Base-by-base conservation (phyloP, 53 echinoderm and acorn worm genomes). In the Paracentrotus lividus region DNA sequence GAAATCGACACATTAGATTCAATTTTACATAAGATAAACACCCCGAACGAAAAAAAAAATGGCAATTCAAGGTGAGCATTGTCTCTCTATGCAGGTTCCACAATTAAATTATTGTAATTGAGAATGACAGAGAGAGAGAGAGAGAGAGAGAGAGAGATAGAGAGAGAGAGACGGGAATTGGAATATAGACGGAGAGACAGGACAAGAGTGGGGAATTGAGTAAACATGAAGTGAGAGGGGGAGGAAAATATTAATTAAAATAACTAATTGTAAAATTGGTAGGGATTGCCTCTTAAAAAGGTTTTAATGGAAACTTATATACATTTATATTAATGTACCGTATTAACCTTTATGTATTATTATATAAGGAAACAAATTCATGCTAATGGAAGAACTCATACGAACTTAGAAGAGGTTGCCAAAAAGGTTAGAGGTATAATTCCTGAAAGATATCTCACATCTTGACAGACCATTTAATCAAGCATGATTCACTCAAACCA, bases 371-470 rank as follows among this genome's bases (percentile, higher is more conserved):
- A 72, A 72, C 40, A 36, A 40, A 72, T 72, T 38, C 36, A 18
- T 40, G 72, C 72, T 72, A 72, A 72, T 72, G 72, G 72, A 72
- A 64, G 64, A 64, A 18, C 16, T 57, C 57, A 57, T 3, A 10
- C 21, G 8, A 57, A 57, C 21, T 21, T 20, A 0, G 27, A 1
- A 1, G 64, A 29, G 2, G 27, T 72, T 40, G 0, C 33, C 10
- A 32, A 72, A 18, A 72, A 32, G 40, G 4, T 8, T 40, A 5
- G 32, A 72, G 8, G 15, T 72, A 72, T 40, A 5, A 45, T 15
- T 81, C 81, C 47, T 45, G 47, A 81, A 81, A 81, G 45, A 81
- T 81, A 47, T 81, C 45, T 45, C 47, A 81, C 81, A 26, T 81
- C 81, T 23, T 4, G 33, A 47, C 45, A 47, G 47, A 40, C 40